Evolutionary conservation across 1,140 invertebrate species (phyloP), one percentile per base, ranked within the genome.

Genomic region (Drosophila navojoa): DNA sequence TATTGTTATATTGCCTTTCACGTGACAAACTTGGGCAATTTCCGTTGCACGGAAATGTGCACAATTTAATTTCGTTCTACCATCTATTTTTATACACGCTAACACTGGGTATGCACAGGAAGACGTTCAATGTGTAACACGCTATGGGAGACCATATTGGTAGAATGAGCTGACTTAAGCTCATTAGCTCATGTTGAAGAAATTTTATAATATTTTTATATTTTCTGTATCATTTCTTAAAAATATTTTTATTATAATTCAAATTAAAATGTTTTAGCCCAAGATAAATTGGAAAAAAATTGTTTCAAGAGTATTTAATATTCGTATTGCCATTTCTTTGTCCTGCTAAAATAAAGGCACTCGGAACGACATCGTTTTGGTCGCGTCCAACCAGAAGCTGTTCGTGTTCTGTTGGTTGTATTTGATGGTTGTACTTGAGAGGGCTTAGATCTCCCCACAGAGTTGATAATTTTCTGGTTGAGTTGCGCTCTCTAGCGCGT

Each of bases 401-500:
- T 80, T 60, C 9, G 32, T 38, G 29, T 11, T 44, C 44, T 22
- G 38, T 61, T 50, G 42, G 22, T 22, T 60, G 22, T 54, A 54
- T 59, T 74, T 71, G 44, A 45, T 49, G 22, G 32, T 67, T 71
- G 55, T 69, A 84, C 76, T 71, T 64, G 54, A 64, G 54, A 64
- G 64, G 60, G 58, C 54, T n/a, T 53, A 44, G 29, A 74, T 79
- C 61, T 59, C 40, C 57, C 66, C 74, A 75, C 77, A 71, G 69
- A 80, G 81, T 79, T 87, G 81, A 86, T 86, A 87, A 86, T 86
- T 86, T 86, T 81, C 75, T 64, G 82, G 82, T 76, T 76, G 82
- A 87, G 58, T 81, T 55, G 55, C 7, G 27, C 47, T 40, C 58
- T 66, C 52, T 38, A 22, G n/a, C 57, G 29, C 58, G 32, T 50